Conservation (phyloP, 1,140 invertebrate genomes). For the Tetramorium simillimum region DNA sequence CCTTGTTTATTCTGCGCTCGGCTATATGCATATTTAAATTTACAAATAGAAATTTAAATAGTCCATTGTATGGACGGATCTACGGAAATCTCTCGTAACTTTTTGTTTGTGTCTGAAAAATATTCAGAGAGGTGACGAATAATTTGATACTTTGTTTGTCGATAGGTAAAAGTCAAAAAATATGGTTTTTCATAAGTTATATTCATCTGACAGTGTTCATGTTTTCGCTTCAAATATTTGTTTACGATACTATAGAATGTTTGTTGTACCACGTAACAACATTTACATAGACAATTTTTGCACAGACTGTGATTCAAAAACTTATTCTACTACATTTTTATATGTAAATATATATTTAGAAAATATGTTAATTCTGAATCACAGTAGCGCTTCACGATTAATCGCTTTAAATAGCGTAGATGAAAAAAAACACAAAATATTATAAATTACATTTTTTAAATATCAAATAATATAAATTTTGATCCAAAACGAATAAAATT, state of each 20-base stretch:
- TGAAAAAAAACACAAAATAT: neutral
- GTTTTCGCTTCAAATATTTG: constrained; percentile 1
- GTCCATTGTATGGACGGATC: neutral
- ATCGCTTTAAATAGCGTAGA: neutral
- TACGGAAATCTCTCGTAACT: neutral
- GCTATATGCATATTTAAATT: neutral
- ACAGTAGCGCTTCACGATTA: constrained; percentile 12
- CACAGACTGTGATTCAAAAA: neutral
- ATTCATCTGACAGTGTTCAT: neutral
- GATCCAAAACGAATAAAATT: neutral
- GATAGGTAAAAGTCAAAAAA: neutral
- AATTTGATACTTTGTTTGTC: neutral
- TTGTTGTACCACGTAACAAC: neutral
- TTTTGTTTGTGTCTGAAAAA: neutral
- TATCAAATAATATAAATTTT: neutral
- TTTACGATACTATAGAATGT: neutral
- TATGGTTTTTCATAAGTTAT: constrained; percentile 1
- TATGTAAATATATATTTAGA: neutral
- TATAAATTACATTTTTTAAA: neutral
- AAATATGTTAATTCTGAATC: constrained; percentile 42
- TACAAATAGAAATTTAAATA: neutral
- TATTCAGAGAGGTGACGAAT: neutral
- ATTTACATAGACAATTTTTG: neutral
- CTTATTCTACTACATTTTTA: constrained; percentile 13
- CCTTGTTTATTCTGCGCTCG: neutral